A percentile compares a stretch with the other conserved stretches of the same genome.
These are phyloP conservation scores for Drosophila subobscura DNA, from an alignment of 1,140 invertebrate species.

Conservation along the genomic window DNA sequence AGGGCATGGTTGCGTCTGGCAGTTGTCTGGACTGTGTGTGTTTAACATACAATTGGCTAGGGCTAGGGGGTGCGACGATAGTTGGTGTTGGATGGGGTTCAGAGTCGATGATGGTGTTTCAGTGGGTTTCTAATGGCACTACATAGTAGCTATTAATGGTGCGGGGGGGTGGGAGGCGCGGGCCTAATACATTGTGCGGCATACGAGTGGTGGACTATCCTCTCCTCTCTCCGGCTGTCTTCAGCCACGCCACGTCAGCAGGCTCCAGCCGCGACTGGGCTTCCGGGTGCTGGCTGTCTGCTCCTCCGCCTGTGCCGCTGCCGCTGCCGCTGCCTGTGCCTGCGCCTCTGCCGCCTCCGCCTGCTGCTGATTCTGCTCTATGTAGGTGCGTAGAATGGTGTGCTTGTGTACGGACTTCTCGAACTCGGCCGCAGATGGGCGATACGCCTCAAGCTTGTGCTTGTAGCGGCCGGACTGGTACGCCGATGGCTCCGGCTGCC, in stretches of 20 bases:
- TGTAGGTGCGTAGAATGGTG: conserved; percentile 77
- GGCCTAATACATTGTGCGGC: conserved; percentile 80
- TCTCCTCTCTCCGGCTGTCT: not conserved
- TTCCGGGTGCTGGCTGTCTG: conserved; percentile 51
- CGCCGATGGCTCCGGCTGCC: conserved; percentile 30
- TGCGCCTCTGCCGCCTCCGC: conserved; percentile 13
- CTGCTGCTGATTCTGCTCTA: conserved; percentile 62
- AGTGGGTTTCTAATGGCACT: conserved; percentile 65
- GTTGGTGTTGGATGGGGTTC: conserved; percentile 24
- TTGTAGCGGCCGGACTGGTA: conserved; percentile 58
- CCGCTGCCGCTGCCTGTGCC: conserved; percentile 10
- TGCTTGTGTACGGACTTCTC: conserved; percentile 80
- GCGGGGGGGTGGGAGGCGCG: conserved; percentile 22
- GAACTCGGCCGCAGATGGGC: conserved; percentile 71
- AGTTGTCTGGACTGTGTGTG: conserved; percentile 23
- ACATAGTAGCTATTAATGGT: conserved; percentile 80
- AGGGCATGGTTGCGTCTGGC: conserved; percentile 50
- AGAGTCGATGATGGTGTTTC: conserved; percentile 34
- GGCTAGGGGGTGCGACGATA: conserved; percentile 15
- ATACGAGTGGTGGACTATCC: conserved; percentile 8
- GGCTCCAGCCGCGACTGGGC: conserved; percentile 74
- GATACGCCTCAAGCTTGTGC: conserved; percentile 76
- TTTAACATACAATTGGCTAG: conserved; percentile 46
- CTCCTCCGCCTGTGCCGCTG: conserved; percentile 31
- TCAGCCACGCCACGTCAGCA: conserved; percentile 77